Percentiles rank a stretch among this genome's conserved stretches.
phyloP scores from a whole-genome alignment of 1,140 invertebrate genomes.

The Ips nitidus region DNA sequence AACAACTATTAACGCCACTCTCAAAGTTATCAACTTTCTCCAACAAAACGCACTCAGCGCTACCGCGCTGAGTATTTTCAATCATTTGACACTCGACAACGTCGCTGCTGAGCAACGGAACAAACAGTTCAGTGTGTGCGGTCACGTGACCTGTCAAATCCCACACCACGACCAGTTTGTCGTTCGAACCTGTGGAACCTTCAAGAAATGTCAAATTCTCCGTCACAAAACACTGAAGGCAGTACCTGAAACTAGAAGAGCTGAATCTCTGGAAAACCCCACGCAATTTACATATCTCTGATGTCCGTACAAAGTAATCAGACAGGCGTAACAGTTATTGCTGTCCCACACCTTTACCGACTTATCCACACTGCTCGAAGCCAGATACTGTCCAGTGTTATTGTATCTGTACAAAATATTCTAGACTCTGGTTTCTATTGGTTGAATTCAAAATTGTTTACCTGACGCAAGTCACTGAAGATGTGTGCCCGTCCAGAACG shows the following conservation, averaged over 20 bases:
- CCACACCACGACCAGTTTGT: slow-evolving; percentile 70
- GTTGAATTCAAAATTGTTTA: slow-evolving; percentile 9
- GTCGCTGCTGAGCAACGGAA: slow-evolving; percentile 31
- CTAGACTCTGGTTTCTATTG: neutral
- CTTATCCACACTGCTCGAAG: slow-evolving; percentile 71
- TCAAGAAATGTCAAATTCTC: slow-evolving; percentile 32
- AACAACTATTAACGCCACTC: slow-evolving; percentile 61
- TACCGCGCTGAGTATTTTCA: slow-evolving; percentile 51
- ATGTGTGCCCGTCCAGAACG: slow-evolving; percentile 50
- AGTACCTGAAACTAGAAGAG: slow-evolving; percentile 64
- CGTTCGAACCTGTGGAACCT: slow-evolving; percentile 66
- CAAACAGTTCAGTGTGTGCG: slow-evolving; percentile 54
- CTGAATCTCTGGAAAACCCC: slow-evolving; percentile 66
- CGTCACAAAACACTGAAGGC: neutral
- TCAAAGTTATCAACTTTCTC: slow-evolving; percentile 57
- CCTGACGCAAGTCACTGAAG: slow-evolving; percentile 63
- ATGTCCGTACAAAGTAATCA: slow-evolving; percentile 60
- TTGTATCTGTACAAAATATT: slow-evolving; percentile 53
- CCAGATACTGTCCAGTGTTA: slow-evolving; percentile 60
- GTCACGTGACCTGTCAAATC: slow-evolving; percentile 57
- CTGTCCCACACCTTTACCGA: slow-evolving; percentile 70
- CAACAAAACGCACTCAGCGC: slow-evolving; percentile 53
- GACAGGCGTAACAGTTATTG: slow-evolving; percentile 45
- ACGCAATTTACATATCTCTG: slow-evolving; percentile 72
- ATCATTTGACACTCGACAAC: slow-evolving; percentile 53